A percentile compares a stretch with the other conserved stretches of the same genome.
Evolutionary conservation across 2,888 invertebrate species (phyloP).

Genomic region (Epirrita christyi): DNA sequence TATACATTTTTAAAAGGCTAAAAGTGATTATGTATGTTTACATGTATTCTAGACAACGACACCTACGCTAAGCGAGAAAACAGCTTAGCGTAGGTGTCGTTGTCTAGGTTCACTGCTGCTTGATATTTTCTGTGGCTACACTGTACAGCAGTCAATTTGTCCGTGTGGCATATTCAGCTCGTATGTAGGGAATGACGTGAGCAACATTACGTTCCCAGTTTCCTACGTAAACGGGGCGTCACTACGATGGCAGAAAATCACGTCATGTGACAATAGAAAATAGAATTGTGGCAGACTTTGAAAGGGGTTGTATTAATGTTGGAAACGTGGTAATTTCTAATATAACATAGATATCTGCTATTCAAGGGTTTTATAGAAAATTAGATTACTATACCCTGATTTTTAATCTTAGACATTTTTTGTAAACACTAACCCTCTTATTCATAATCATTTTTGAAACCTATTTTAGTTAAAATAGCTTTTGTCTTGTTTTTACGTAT

Average conservation of each 20-base stretch:
- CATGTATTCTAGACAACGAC: too few species aligned
- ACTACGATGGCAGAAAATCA: constrained; percentile 59
- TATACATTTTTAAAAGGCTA: too few species aligned
- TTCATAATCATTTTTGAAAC: too few species aligned
- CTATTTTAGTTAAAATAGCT: too few species aligned
- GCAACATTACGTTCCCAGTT: constrained; percentile 63
- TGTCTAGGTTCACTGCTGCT: constrained; percentile 4
- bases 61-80: too few species aligned
- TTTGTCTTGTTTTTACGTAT: too few species aligned
- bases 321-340: not conserved
- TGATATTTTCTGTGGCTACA: constrained; percentile 17
- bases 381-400: too few species aligned
- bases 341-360: not conserved
- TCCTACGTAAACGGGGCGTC: constrained; percentile 57
- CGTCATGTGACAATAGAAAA: constrained; percentile 59
- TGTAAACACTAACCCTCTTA: too few species aligned
- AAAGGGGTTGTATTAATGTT: constrained; percentile 27
- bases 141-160: constrained; percentile 61
- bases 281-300: constrained; percentile 53
- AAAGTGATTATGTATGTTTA: too few species aligned
- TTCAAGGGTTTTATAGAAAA: too few species aligned
- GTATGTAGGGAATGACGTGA: constrained; percentile 60
- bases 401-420: too few species aligned
- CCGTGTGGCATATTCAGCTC: constrained; percentile 45
- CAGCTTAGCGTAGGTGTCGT: too few species aligned